These are phyloP conservation scores for Petroica traversi DNA, from an alignment of 2,113 vertebrate genomes.

Conservation along the genomic window DNA sequence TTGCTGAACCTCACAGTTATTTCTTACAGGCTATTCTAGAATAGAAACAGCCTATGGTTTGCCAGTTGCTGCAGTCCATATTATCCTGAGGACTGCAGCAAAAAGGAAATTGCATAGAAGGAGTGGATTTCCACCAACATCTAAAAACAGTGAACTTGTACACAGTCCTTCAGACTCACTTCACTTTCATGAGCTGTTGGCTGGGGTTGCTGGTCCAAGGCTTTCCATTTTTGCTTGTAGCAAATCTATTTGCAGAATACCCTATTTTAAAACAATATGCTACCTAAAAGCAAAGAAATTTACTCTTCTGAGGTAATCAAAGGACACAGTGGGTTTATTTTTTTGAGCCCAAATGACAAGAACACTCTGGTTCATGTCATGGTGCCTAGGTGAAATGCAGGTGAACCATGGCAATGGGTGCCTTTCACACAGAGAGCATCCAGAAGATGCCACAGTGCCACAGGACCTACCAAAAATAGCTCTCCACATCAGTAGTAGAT, in stretches of 20 bases:
- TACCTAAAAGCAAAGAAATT: background rate
- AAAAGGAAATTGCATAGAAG: constrained; percentile 11
- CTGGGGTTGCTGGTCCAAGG: background rate
- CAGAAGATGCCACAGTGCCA: background rate
- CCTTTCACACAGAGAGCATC: fast-evolving
- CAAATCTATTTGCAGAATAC: background rate
- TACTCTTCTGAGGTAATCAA: background rate
- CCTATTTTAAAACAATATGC: background rate
- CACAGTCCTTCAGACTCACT: background rate
- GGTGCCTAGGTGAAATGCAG: background rate
- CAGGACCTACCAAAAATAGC: background rate
- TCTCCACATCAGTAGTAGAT: background rate
- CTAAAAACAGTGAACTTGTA: background rate
- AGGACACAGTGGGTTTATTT: background rate
- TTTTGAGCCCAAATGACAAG: background rate
- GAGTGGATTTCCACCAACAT: background rate
- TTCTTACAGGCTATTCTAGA: background rate
- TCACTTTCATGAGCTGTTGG: background rate
- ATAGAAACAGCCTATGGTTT: background rate
- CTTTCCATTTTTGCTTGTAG: background rate
- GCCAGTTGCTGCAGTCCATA: background rate
- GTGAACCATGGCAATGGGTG: background rate
- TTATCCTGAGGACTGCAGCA: background rate
- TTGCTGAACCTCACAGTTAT: background rate
- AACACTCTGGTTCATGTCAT: background rate